Conservation (phyloP, 2,888 invertebrate species). For the Cactoblastis cactorum region DNA sequence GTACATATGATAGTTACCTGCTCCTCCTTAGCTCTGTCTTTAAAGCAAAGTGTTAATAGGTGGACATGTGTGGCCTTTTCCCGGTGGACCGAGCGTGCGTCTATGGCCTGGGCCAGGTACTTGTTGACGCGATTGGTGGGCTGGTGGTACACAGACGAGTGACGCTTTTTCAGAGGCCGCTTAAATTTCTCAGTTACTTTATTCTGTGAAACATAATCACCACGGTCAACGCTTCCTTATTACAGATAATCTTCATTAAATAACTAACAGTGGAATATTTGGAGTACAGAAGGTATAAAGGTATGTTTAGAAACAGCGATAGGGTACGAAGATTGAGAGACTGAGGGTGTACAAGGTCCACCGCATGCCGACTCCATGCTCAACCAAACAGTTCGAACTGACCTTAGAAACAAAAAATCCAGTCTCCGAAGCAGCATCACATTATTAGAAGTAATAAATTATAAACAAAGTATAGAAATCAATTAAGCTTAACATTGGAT, state of each 20-base stretch:
- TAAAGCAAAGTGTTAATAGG: constrained; percentile 90
- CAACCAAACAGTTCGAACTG: constrained; percentile 58
- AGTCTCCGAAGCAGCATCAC: constrained; percentile 76
- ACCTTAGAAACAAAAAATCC: constrained; percentile 73
- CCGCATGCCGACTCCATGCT: constrained; percentile 72
- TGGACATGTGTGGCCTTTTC: constrained; percentile 95
- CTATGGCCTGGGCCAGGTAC: constrained; percentile 93
- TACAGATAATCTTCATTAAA: constrained; percentile 16
- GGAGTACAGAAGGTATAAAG: constrained; percentile 29
- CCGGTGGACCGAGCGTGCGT: constrained; percentile 92
- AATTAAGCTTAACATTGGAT: constrained; percentile 26
- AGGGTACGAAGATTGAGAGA: constrained; percentile 24
- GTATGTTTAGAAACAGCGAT: constrained; percentile 29
- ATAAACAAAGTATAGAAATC: constrained; percentile 35
- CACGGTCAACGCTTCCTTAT: constrained; percentile 33
- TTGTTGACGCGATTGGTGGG: constrained; percentile 95
- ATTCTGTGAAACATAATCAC: constrained; percentile 77
- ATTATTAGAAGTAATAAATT: constrained; percentile 64
- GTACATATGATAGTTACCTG: constrained; percentile 74
- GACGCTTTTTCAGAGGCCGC: constrained; percentile 92
- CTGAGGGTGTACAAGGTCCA: constrained; percentile 53
- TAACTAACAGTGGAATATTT: constrained; percentile 20
- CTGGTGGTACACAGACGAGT: constrained; percentile 92
- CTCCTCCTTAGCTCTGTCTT: constrained; percentile 90
- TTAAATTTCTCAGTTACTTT: constrained; percentile 93